phyloP scores from a whole-genome alignment of 2,797 vertebrate genomes.

The Sebastes matsubarae region DNA sequence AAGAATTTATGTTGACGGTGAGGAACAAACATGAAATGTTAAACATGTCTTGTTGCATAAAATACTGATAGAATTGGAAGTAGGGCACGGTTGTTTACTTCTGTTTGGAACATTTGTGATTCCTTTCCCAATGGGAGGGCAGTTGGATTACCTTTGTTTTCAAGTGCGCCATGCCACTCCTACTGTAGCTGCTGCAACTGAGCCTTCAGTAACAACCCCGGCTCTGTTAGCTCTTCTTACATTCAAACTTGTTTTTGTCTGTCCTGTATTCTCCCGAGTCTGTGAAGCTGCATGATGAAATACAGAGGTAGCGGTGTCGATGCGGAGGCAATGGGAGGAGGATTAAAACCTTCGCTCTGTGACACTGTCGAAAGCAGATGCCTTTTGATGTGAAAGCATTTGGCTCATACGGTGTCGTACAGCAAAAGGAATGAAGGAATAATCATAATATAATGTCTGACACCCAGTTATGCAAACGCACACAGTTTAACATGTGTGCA shows the following conservation, averaged over 20 bases:
- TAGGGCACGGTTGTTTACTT: conserved; percentile 24
- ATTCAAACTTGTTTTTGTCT: conserved; percentile 59
- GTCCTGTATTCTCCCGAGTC: conserved; percentile 49
- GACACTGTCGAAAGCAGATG: conserved; percentile 45
- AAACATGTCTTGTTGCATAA: conserved; percentile 12
- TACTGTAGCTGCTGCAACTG: conserved; percentile 16
- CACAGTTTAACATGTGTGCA: conserved; percentile 27
- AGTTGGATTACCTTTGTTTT: conserved; percentile 54
- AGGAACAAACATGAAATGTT: conserved; percentile 15
- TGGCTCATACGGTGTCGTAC: conserved; percentile 24
- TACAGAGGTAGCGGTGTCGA: conserved; percentile 39
- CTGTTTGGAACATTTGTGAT: conserved; percentile 4
- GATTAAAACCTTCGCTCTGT: conserved; percentile 60
- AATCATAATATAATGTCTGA: conserved; percentile 44
- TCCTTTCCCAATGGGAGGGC: conserved; percentile 18
- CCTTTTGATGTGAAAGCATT: conserved; percentile 61
- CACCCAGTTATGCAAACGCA: conserved; percentile 38
- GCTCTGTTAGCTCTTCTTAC: conserved; percentile 42
- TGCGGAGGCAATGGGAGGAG: conserved; percentile 18
- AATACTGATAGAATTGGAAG: conserved; percentile 21
- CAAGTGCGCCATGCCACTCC: conserved; percentile 23
- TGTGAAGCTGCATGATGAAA: conserved; percentile 67
- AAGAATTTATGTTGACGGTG: neutral
- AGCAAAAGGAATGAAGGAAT: conserved; percentile 25
- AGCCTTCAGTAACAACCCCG: conserved; percentile 25